These are phyloP conservation scores for Misgurnus anguillicaudatus DNA, from an alignment of 2,113 vertebrate species.

Conservation along the genomic window DNA sequence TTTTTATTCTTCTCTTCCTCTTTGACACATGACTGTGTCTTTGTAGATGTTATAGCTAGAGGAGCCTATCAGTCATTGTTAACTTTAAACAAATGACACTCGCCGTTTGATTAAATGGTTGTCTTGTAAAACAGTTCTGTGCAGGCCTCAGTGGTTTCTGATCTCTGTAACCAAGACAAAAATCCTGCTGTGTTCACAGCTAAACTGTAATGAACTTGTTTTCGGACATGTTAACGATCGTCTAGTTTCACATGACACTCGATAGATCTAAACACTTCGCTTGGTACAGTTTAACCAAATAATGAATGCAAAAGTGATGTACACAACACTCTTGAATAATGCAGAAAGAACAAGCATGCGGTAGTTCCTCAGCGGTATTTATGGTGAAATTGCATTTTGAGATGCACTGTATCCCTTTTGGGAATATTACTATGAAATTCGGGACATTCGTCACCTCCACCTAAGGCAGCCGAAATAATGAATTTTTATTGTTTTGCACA, in stretches of 20 bases:
- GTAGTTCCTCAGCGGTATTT: slow-evolving; percentile 55
- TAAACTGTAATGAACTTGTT: neutral
- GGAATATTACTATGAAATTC: slow-evolving; percentile 57
- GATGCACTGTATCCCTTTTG: slow-evolving; percentile 38
- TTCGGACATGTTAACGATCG: neutral
- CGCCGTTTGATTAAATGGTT: slow-evolving; percentile 7
- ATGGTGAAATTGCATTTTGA: slow-evolving; percentile 60
- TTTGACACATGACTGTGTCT: slow-evolving; percentile 11
- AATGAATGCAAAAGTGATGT: neutral
- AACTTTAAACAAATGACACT: slow-evolving; percentile 8
- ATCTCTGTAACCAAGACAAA: neutral
- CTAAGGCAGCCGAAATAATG: slow-evolving; percentile 56
- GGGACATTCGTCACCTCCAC: slow-evolving; percentile 55
- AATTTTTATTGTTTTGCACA: slow-evolving; percentile 59
- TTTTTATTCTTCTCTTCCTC: slow-evolving; percentile 16
- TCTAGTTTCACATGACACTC: neutral
- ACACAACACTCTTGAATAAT: neutral
- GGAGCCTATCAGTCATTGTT: slow-evolving; percentile 4
- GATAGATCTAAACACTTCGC: neutral
- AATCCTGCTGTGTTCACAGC: neutral
- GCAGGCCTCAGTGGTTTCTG: neutral
- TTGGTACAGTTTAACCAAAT: slow-evolving; percentile 1
- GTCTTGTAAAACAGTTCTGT: neutral
- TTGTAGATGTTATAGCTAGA: slow-evolving; percentile 18
- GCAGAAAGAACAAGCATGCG: neutral